These are phyloP conservation scores for Anodontia alba DNA, from an alignment of 2,888 invertebrate genomes.

Conservation along the genomic window DNA sequence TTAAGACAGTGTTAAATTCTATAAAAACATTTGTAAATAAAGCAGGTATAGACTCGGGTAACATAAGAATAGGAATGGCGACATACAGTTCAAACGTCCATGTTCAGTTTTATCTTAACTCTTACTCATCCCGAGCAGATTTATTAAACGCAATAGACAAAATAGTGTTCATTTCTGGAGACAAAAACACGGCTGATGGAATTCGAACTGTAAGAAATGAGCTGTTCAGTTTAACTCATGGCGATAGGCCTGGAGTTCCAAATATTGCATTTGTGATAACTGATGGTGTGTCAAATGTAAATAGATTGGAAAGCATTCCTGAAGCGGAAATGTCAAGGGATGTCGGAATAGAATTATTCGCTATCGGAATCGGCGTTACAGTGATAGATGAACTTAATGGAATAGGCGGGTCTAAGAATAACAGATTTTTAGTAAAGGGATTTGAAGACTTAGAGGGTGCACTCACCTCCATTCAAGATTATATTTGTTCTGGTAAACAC, in stretches of 20 bases:
- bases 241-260: conserved; percentile 72
- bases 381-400: conserved; percentile 76
- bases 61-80: conserved; percentile 74
- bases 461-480: conserved; percentile 58
- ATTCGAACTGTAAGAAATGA: conserved; percentile 66
- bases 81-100: conserved; percentile 71
- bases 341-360: conserved; percentile 69
- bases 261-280: conserved; percentile 79
- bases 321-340: conserved; percentile 70
- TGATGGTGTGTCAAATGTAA: conserved; percentile 80
- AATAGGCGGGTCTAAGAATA: conserved; percentile 74
- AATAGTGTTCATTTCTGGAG: conserved; percentile 67
- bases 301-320: conserved; percentile 67
- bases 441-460: conserved; percentile 68
- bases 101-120: conserved; percentile 70
- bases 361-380: conserved; percentile 73
- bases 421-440: conserved; percentile 72
- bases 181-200: conserved; percentile 78
- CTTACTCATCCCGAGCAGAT: conserved; percentile 56
- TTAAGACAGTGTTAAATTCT: conserved; percentile 66
- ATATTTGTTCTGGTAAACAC: conserved; percentile 54
- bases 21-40: conserved; percentile 70
- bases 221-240: conserved; percentile 68
- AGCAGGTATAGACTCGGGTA: conserved; percentile 71
- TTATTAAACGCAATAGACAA: conserved; percentile 66